These are phyloP conservation scores for Tachypleus tridentatus DNA, from an alignment of 1,140 invertebrate species.

Conservation along the genomic window DNA sequence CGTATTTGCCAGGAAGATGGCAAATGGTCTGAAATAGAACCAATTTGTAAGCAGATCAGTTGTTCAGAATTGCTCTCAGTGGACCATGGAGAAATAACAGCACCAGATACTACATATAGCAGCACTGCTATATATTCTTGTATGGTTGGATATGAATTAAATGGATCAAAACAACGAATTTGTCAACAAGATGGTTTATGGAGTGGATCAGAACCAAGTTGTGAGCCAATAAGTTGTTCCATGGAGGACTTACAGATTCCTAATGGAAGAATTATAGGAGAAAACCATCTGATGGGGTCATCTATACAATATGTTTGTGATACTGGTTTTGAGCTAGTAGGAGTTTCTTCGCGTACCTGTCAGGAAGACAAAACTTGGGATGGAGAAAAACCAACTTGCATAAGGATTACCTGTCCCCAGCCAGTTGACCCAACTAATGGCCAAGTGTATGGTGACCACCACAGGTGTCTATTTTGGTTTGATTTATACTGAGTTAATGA, in stretches of 20 bases:
- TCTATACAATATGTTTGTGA: slow-evolving; percentile 31
- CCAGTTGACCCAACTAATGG: slow-evolving; percentile 16
- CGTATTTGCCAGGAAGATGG: slow-evolving; percentile 26
- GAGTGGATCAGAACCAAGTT: slow-evolving; percentile 27
- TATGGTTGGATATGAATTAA: slow-evolving; percentile 29
- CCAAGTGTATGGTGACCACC: slow-evolving; percentile 9
- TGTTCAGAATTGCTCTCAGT: neutral
- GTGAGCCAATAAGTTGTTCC: slow-evolving; percentile 26
- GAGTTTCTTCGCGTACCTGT: slow-evolving; percentile 26
- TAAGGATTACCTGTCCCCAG: slow-evolving; percentile 16
- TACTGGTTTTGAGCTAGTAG: slow-evolving; percentile 30
- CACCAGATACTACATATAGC: neutral
- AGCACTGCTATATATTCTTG: slow-evolving; percentile 21
- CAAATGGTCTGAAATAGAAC: slow-evolving; percentile 28
- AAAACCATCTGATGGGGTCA: slow-evolving; percentile 20
- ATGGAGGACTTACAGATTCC: slow-evolving; percentile 18
- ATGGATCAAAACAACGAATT: slow-evolving; percentile 22
- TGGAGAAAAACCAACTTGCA: slow-evolving; percentile 17
- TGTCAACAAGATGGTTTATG: slow-evolving; percentile 28
- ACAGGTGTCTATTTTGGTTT: slow-evolving; percentile 7
- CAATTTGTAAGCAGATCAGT: neutral
- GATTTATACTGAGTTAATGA: too few species aligned
- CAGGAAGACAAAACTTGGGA: slow-evolving; percentile 25
- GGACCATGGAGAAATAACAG: neutral
- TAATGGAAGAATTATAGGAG: slow-evolving; percentile 27